Evolutionary conservation across 2,113 vertebrate species (phyloP).

Genomic region (Rynchops niger): DNA sequence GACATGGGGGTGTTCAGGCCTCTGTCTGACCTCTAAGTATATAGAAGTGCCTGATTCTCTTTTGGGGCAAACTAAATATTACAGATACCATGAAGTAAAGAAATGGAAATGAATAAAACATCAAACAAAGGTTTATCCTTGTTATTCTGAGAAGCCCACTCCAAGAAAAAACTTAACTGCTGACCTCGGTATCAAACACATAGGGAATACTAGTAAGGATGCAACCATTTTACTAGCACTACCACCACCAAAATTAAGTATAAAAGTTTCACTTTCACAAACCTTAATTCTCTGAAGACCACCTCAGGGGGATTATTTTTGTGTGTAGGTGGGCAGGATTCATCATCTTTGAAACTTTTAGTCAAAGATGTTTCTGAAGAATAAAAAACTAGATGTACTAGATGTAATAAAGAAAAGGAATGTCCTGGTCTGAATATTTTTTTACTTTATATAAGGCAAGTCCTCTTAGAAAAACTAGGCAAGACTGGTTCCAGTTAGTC

Average conservation of each 20-base stretch:
- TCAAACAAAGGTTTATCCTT: not conserved
- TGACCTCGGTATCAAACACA: not conserved
- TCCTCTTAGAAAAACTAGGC: not conserved
- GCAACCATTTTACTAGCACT: not conserved
- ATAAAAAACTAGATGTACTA: not conserved
- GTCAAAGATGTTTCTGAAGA: not conserved
- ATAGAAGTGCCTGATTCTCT: not conserved
- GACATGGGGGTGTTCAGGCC: not conserved
- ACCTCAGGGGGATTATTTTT: not conserved
- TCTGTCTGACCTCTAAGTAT: not conserved
- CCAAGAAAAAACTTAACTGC: not conserved
- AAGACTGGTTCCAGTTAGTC: conserved; percentile 3
- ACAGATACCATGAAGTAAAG: not conserved
- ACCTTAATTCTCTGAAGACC: not conserved
- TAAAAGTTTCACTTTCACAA: not conserved
- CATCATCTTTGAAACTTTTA: not conserved
- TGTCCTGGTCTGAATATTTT: not conserved
- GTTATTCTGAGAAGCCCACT: not conserved
- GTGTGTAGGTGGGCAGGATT: not conserved
- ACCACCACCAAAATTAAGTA: not conserved
- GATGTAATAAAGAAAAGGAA: not conserved
- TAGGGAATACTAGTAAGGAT: not conserved
- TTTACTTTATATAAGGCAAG: not conserved
- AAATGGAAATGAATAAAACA: not conserved
- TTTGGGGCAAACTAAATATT: not conserved